phyloP scores from a whole-genome alignment of 2,888 invertebrate genomes.

The Ecliptopera silaceata region DNA sequence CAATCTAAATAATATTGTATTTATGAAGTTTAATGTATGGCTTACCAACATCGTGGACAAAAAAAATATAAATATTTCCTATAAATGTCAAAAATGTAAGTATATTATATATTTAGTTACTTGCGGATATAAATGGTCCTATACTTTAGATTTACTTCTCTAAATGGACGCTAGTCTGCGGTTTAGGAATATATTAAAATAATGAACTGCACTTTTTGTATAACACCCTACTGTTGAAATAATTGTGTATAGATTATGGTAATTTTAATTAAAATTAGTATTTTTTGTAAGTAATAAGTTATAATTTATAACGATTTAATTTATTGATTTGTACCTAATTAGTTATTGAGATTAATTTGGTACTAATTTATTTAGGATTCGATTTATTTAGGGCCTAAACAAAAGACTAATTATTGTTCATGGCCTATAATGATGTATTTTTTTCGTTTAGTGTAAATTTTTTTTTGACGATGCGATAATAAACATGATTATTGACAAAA shows the following conservation, averaged over 20 bases:
- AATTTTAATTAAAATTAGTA: slow-evolving; percentile 62
- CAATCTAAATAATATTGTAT: no score
- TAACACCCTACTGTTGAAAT: slow-evolving; percentile 77
- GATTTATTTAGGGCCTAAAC: slow-evolving; percentile 40
- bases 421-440: slow-evolving; percentile 40
- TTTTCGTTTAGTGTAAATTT: slow-evolving; percentile 46
- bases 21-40: no score
- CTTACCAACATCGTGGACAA: no score
- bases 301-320: slow-evolving; percentile 34
- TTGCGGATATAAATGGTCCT: not conserved
- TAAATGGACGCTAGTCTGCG: slow-evolving; percentile 23
- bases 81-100: no score
- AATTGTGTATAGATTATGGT: slow-evolving; percentile 70
- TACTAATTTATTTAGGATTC: slow-evolving; percentile 22
- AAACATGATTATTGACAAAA: slow-evolving; percentile 66
- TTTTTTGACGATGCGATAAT: slow-evolving; percentile 73
- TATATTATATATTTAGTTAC: no score
- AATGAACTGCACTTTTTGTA: slow-evolving; percentile 75
- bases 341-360: slow-evolving; percentile 23
- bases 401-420: slow-evolving; percentile 34
- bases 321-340: slow-evolving; percentile 33
- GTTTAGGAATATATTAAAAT: slow-evolving; percentile 40
- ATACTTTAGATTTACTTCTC: not conserved
- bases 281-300: slow-evolving; percentile 42
- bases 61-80: no score